These are phyloP conservation scores for Sebastes alutus DNA, from an alignment of 2,797 vertebrate genomes.

Conservation along the genomic window DNA sequence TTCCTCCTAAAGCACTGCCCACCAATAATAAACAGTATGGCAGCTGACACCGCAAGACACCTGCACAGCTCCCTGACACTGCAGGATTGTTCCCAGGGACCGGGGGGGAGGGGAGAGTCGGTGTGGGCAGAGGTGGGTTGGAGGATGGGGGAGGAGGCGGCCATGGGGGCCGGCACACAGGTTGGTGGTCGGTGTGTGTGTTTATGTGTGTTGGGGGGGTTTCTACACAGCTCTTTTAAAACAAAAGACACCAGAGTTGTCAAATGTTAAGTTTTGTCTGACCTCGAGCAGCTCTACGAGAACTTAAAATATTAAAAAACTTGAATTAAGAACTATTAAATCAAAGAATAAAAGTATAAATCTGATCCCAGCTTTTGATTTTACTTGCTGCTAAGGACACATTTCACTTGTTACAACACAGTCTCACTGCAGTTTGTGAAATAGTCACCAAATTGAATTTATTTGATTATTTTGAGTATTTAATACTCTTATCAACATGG, in stretches of 20 bases:
- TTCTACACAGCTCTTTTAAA: not conserved
- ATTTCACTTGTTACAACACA: not conserved
- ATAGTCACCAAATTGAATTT: no score
- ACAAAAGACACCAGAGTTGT: not conserved
- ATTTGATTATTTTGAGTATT: no score
- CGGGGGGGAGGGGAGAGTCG: not conserved
- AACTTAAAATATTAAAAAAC: not conserved
- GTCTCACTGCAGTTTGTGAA: no score
- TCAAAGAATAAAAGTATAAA: not conserved
- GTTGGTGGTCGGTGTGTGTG: slow-evolving; percentile 14
- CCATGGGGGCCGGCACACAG: not conserved
- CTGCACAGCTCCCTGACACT: slow-evolving; percentile 87
- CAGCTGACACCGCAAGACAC: slow-evolving; percentile 89
- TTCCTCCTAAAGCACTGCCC: slow-evolving; percentile 83
- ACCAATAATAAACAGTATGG: slow-evolving; percentile 89
- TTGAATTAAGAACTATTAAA: not conserved
- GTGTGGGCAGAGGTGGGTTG: slow-evolving; percentile 32
- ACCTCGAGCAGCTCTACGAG: not conserved
- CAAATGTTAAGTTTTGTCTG: not conserved
- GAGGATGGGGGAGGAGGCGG: slow-evolving; percentile 10
- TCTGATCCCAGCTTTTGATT: not conserved
- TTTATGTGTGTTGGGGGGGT: not conserved
- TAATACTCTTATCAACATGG: no score
- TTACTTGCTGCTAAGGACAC: not conserved
- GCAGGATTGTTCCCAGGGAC: slow-evolving; percentile 84